These are phyloP conservation scores for Grantiella picta DNA, from an alignment of 2,113 vertebrate genomes.

Conservation along the genomic window DNA sequence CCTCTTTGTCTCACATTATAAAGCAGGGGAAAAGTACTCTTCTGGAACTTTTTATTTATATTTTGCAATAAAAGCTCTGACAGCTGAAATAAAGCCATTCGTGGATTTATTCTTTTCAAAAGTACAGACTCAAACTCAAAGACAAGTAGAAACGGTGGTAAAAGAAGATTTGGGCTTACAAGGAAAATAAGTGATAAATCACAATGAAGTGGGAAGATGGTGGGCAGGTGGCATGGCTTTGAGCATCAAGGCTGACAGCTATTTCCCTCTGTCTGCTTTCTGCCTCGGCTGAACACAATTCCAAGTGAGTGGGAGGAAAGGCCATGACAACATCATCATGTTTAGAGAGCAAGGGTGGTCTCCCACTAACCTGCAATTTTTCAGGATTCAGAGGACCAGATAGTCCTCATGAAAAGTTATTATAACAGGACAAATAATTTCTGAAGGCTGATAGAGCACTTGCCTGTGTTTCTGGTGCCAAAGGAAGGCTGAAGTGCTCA, in stretches of 20 bases:
- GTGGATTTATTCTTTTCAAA: slow-evolving; percentile 12
- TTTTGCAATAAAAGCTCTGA: slow-evolving; percentile 36
- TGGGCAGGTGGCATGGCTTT: background rate
- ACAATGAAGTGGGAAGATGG: background rate
- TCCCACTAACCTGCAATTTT: background rate
- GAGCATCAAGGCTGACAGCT: background rate
- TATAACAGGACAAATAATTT: background rate
- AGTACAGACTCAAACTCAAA: slow-evolving; percentile 16
- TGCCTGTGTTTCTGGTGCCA: background rate
- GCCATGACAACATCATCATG: fast-evolving
- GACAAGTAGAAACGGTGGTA: background rate
- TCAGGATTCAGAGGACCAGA: background rate
- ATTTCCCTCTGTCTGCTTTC: background rate
- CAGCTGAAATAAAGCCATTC: slow-evolving; percentile 31
- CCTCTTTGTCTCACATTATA: slow-evolving; percentile 30
- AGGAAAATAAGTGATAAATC: background rate
- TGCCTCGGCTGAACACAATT: background rate
- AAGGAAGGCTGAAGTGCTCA: fast-evolving
- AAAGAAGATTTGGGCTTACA: background rate
- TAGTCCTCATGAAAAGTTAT: background rate
- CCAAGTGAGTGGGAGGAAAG: background rate
- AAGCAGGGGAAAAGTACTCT: slow-evolving; percentile 9
- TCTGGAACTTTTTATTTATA: slow-evolving; percentile 43
- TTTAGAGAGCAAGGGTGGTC: background rate
- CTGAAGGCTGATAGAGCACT: background rate